Percentiles rank a stretch among this genome's conserved stretches.
phyloP scores from a whole-genome alignment of 2,113 vertebrate genomes.

The Patagioenas fasciata region DNA sequence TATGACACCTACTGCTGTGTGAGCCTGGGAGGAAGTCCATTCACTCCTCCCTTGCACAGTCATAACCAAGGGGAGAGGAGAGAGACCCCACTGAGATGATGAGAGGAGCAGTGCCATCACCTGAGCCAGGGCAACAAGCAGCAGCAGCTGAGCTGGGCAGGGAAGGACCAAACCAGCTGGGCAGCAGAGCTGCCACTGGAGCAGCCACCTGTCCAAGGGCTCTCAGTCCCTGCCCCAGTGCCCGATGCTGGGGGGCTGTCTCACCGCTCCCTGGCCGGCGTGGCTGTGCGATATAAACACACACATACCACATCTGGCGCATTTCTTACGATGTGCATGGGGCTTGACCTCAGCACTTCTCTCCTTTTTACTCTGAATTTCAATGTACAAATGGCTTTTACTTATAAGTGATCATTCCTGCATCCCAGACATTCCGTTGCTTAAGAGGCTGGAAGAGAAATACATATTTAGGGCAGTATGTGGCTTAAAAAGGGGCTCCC shows the following conservation, averaged over 20 bases:
- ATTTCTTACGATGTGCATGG: fast-evolving
- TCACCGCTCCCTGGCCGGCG: fast-evolving
- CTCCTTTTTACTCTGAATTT: neutral
- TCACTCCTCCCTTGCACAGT: neutral
- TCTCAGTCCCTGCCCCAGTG: neutral
- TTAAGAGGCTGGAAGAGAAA: neutral
- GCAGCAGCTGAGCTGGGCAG: too few relatives aligned
- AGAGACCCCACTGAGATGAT: neutral
- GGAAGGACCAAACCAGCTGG: neutral
- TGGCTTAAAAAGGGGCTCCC: neutral
- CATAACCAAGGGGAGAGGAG: fast-evolving
- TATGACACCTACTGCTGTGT: fast-evolving
- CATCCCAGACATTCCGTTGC: neutral
- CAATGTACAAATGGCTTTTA: neutral
- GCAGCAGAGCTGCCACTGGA: neutral
- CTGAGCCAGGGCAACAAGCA: neutral
- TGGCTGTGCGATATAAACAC: fast-evolving
- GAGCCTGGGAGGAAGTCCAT: neutral
- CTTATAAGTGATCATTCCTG: neutral
- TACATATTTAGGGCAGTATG: neutral
- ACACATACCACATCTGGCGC: neutral
- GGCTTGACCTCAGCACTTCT: neutral
- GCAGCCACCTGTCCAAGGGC: neutral
- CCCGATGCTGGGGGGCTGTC: neutral
- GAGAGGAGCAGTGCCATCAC: neutral